phyloP scores from a whole-genome alignment of 2,113 vertebrate genomes.

The Ailuropoda melanoleuca region DNA sequence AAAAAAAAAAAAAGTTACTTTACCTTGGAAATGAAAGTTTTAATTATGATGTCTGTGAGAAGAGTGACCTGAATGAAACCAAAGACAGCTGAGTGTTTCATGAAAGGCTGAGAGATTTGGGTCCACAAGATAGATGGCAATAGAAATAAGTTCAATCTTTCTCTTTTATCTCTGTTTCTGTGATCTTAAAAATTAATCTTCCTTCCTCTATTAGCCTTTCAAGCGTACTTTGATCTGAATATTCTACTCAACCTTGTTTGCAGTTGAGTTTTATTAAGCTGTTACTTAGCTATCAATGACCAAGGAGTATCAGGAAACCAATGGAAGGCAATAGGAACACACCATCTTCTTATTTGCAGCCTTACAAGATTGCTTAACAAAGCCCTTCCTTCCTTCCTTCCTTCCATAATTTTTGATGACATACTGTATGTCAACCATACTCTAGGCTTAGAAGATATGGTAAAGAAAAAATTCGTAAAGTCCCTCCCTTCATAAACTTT shows the following conservation, averaged over 20 bases:
- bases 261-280: background rate
- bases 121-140: background rate
- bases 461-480: background rate
- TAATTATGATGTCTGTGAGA: background rate
- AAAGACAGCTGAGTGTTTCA: too few relatives aligned
- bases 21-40: background rate
- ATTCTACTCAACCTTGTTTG: background rate
- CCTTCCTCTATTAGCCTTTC: background rate
- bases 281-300: background rate
- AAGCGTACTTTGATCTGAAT: background rate
- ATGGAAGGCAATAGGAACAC: background rate
- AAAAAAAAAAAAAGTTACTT: background rate
- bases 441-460: background rate
- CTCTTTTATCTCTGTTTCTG: background rate
- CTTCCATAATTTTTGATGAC: background rate
- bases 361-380: background rate
- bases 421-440: fast-evolving
- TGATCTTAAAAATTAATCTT: background rate
- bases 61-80: background rate
- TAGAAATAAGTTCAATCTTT: background rate
- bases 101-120: background rate
- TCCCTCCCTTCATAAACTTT: background rate
- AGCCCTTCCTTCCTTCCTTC: background rate
- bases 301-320: too few relatives aligned
- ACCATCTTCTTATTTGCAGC: background rate